Evolutionary conservation across 2,113 vertebrate genomes (phyloP), one percentile per base, ranked within the genome.

Genomic region (Aspidoscelis tigris): DNA sequence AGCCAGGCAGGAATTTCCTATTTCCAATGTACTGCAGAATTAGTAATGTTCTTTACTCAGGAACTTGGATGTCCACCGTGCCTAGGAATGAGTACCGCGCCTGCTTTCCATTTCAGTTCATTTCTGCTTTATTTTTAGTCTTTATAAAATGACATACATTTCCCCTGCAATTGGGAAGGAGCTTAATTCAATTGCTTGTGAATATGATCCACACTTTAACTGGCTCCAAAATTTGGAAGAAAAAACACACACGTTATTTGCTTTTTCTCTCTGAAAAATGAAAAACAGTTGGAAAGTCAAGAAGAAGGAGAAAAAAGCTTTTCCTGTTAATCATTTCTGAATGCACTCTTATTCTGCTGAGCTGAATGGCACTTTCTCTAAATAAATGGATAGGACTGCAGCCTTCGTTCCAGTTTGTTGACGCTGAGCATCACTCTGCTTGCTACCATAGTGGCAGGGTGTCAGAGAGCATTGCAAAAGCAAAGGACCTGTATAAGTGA

Each of bases 81-180:
- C 88, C 86, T 84, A 90, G 91, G 89, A 88, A 92, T 88, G 93
- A 92, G 61, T 76, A 65, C 66, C 83, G 83, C 80, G 87, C 84
- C 91, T 94, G 92, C 89, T 94, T 94, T 89, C 89, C 87, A 88
- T 93, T 94, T 93, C 20, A 2, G 71, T 89, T 79, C 89, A 81
- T 88, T 93, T 92, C 88, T 92, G 90, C 91, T 85, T 92, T 93
- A 94, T 94, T 93, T 93, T 95, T 93, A 93, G 93, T 88, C 76
- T 71, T 91, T 92, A 90, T 92, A 93, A 93, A 93, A 90, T 89
- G 91, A 90, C 88, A 92, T 86, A 84, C 89, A 86, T 93, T 94
- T 94, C 93, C 88, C 91, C 11, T 50, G 43, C 58, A 53, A 87
- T 92, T 93, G 92, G 89, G 93, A 93, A 93, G 92, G 91, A 95